A percentile compares a stretch with the other conserved stretches of the same genome.
Conservation (phyloP, 2,888 invertebrate species). For the Tryphoninae sp. region DNA sequence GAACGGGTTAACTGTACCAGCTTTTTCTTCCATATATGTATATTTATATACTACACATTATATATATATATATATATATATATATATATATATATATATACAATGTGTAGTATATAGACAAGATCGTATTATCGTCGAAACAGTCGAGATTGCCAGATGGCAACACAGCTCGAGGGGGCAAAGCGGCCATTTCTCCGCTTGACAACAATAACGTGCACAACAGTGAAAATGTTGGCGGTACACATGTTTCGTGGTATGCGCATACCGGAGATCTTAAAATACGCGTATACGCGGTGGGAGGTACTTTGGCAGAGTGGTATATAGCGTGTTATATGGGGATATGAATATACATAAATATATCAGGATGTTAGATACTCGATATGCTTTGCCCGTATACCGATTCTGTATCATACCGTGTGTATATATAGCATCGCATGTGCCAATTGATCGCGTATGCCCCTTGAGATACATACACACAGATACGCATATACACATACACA, state of each 20-base stretch:
- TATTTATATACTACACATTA: no score
- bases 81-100: background rate
- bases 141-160: conserved; percentile 45
- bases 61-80: conserved; percentile 1
- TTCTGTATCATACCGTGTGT: conserved; percentile 17
- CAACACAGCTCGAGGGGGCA: conserved; percentile 24
- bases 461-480: background rate
- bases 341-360: background rate
- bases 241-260: conserved; percentile 14
- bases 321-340: background rate
- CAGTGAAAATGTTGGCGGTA: conserved; percentile 23
- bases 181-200: conserved; percentile 28
- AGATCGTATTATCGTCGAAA: conserved; percentile 24
- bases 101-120: background rate
- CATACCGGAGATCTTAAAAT: conserved; percentile 33
- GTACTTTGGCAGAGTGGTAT: conserved; percentile 11
- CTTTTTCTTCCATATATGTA: conserved; percentile 22
- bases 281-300: conserved; percentile 3
- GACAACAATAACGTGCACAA: conserved; percentile 42
- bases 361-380: conserved; percentile 14
- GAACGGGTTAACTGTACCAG: conserved; percentile 29
- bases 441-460: background rate
- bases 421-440: conserved; percentile 1
- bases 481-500: background rate
- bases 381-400: conserved; percentile 11